These are phyloP conservation scores for Drosophila diplacantha DNA, from an alignment of 2,888 invertebrate genomes.

Conservation along the genomic window DNA sequence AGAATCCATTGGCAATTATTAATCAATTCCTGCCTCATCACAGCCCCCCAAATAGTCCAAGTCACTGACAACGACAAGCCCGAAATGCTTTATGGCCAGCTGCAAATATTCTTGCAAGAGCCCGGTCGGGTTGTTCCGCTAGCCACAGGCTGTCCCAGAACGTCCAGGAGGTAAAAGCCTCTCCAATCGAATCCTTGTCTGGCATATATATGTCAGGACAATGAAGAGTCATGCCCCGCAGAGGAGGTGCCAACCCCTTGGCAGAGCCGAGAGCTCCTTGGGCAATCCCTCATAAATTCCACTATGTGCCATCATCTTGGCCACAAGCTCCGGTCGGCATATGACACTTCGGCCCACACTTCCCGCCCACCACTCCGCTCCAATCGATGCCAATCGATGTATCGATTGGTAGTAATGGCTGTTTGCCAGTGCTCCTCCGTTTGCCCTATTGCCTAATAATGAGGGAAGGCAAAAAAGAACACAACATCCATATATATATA, in stretches of 20 bases:
- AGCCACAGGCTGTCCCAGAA: background rate
- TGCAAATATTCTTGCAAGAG: constrained; percentile 9
- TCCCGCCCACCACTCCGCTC: background rate
- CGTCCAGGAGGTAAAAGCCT: background rate
- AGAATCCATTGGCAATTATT: background rate
- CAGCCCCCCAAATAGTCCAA: background rate
- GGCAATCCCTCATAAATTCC: constrained; percentile 30
- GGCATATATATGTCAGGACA: constrained; percentile 31
- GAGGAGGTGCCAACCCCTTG: constrained; percentile 3
- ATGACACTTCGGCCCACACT: constrained; percentile 14
- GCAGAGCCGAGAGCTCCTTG: constrained; percentile 4
- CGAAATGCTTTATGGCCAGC: constrained; percentile 6
- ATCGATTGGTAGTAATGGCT: constrained; percentile 57
- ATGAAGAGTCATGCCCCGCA: constrained; percentile 16
- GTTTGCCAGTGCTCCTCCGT: constrained; percentile 10
- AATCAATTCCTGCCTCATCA: background rate
- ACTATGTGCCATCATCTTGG: constrained; percentile 27
- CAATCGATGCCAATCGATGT: constrained; percentile 48
- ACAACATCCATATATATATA: background rate
- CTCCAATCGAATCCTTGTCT: constrained; percentile 14
- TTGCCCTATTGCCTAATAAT: constrained; percentile 18
- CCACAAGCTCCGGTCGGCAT: constrained; percentile 26
- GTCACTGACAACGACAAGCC: constrained; percentile 5
- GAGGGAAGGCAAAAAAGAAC: background rate
- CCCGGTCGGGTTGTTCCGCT: background rate